Evolutionary conservation across 2,797 vertebrate genomes (phyloP).

Genomic region (Emydoidea blandingii): DNA sequence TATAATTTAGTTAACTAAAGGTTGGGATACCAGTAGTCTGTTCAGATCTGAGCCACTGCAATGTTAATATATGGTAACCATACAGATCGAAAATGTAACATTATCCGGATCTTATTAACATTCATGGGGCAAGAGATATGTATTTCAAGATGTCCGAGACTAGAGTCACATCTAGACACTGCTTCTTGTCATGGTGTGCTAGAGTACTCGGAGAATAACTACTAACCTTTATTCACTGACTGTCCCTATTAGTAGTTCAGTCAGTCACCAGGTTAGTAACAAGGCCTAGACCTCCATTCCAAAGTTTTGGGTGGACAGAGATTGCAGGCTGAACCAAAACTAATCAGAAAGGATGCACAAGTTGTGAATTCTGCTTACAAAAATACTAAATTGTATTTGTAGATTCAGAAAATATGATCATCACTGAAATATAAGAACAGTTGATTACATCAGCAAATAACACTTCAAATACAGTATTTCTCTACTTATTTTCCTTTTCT

Average conservation of each 20-base stretch:
- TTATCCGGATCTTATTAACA: too few species aligned
- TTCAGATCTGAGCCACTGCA: neutral
- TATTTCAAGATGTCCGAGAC: conserved; percentile 40
- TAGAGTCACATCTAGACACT: conserved; percentile 68
- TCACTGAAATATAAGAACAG: neutral
- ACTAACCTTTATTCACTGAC: conserved; percentile 68
- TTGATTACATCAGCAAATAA: neutral
- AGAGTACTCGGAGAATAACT: conserved; percentile 61
- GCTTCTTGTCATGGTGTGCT: conserved; percentile 61
- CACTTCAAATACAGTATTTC: neutral
- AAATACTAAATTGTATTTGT: neutral
- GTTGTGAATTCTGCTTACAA: neutral
- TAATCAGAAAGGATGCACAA: neutral
- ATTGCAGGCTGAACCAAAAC: neutral
- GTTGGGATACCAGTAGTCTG: neutral
- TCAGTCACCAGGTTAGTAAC: conserved; percentile 64
- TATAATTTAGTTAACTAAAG: neutral
- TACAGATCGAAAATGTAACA: neutral
- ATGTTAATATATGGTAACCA: neutral
- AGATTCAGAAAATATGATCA: neutral
- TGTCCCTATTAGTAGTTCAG: conserved; percentile 29
- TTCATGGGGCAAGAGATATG: neutral
- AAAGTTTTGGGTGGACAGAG: neutral
- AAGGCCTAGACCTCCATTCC: neutral
- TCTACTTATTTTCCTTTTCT: neutral